Evolutionary conservation across 2,113 vertebrate genomes (phyloP).

Genomic region (Cyprinodon variegatus): DNA sequence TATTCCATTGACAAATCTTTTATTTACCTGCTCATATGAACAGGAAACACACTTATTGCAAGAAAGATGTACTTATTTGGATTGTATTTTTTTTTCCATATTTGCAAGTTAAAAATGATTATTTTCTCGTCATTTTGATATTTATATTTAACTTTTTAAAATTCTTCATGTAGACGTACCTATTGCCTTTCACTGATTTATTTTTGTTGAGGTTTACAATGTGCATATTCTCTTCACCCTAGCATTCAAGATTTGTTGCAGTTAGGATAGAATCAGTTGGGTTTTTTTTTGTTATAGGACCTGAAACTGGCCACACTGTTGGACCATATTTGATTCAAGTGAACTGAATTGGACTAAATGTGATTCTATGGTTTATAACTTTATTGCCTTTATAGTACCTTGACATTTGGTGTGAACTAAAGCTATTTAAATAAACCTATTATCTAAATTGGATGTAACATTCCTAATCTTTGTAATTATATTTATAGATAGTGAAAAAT

Average conservation of each 20-base stretch:
- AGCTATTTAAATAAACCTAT: not conserved
- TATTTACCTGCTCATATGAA: too few relatives aligned
- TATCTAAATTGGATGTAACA: not conserved
- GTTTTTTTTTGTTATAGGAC: not conserved
- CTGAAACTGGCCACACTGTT: not conserved
- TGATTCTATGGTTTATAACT: too few relatives aligned
- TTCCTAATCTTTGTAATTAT: not conserved
- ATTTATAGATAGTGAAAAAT: too few relatives aligned
- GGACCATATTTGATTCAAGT: not conserved
- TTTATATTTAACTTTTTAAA: not conserved
- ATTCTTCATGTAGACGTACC: not conserved
- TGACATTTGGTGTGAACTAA: not conserved
- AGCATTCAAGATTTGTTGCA: too few relatives aligned
- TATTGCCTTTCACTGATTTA: not conserved
- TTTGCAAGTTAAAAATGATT: too few relatives aligned
- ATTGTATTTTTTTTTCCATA: too few relatives aligned
- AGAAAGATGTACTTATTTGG: too few relatives aligned
- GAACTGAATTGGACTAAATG: not conserved
- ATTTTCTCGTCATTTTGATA: too few relatives aligned
- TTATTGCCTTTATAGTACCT: not conserved
- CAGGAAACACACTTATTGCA: too few relatives aligned
- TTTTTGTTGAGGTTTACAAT: too few relatives aligned
- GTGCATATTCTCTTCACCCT: not conserved
- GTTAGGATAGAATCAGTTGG: not conserved
- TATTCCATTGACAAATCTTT: too few relatives aligned